phyloP scores from a whole-genome alignment of 2,113 vertebrate genomes.

The Chaetodon trifascialis region DNA sequence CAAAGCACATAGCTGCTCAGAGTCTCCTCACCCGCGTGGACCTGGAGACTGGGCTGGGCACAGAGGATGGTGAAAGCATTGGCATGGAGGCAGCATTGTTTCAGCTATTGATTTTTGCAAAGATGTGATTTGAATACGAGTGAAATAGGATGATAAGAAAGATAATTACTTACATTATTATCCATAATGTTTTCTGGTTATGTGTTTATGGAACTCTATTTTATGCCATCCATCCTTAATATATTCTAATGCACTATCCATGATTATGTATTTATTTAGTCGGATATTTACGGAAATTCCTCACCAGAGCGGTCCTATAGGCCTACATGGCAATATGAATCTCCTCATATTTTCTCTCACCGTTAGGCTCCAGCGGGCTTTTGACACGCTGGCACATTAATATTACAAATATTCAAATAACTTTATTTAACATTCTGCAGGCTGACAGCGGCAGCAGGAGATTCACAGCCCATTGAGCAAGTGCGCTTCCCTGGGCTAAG shows the following conservation, averaged over 20 bases:
- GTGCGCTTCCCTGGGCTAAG: conserved; percentile 79
- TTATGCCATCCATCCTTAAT: conserved; percentile 7
- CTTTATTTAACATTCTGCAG: conserved; percentile 86
- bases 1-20: conserved; percentile 48
- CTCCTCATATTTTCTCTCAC: conserved; percentile 66
- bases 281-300: conserved; percentile 28
- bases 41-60: background rate
- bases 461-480: conserved; percentile 84
- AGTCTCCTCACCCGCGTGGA: background rate
- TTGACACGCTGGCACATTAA: conserved; percentile 82
- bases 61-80: background rate
- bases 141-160: conserved; percentile 1
- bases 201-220: conserved; percentile 15
- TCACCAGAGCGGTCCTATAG: conserved; percentile 36
- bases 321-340: conserved; percentile 44
- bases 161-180: background rate
- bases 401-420: conserved; percentile 89
- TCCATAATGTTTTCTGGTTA: conserved; percentile 20
- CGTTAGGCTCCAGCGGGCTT: conserved; percentile 74
- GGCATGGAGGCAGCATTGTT: background rate
- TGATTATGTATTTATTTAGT: conserved; percentile 56
- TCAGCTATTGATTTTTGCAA: conserved; percentile 22
- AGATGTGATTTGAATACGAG: conserved; percentile 7
- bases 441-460: conserved; percentile 79
- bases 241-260: conserved; percentile 13